Evolutionary conservation across 1,140 invertebrate genomes (phyloP), one percentile per base, ranked within the genome.

Genomic region (Pseudomyrmex concolor): DNA sequence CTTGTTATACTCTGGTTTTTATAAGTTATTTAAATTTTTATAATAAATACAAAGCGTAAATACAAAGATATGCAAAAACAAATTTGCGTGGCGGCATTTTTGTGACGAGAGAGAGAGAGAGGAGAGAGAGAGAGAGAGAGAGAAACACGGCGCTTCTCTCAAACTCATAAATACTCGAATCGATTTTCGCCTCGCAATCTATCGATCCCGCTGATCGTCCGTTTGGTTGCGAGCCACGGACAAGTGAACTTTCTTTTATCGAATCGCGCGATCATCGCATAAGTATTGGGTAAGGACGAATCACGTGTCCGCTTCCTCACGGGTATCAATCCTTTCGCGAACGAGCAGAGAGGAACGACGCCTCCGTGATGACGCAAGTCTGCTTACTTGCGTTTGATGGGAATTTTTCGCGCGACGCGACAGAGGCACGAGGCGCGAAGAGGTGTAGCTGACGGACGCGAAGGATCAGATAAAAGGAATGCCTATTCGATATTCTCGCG

Each of bases 201-300:
- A 86, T 88, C 88, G 84, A 86, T 83, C 73, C 60, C 13, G 48
- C 43, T 50, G 76, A 89, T 88, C 84, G 76, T 86, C 48, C 70
- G 80, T 86, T 85, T 86, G 70, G 74, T 25, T 88, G 57, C 71
- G 64, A 88, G 80, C 45, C 19, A 88, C 50, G 57, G 25, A 84
- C 87, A 88, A 89, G 87, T 88, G 87, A 89, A 88, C 87, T 89
- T 89, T 89, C 19, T 73, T 66, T 89, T 89, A 89, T 89, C 87
- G 68, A 55, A 54, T 66, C 64, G 74, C 43, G 19, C 63, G 72
- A 89, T 89, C 87, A 86, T 88, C 86, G 78, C 13, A 17, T 72
- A 34, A 71, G 51, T 84, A 86, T 89, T 89, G 80, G 25, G 84
- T 60, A 89, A 89, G 73, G 70, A 86, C 74, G 74, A 54, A 54